A percentile compares a stretch with the other conserved stretches of the same genome.
These are phyloP conservation scores for Cyprinodon tularosa DNA, from an alignment of 2,113 vertebrate genomes.

Conservation along the genomic window DNA sequence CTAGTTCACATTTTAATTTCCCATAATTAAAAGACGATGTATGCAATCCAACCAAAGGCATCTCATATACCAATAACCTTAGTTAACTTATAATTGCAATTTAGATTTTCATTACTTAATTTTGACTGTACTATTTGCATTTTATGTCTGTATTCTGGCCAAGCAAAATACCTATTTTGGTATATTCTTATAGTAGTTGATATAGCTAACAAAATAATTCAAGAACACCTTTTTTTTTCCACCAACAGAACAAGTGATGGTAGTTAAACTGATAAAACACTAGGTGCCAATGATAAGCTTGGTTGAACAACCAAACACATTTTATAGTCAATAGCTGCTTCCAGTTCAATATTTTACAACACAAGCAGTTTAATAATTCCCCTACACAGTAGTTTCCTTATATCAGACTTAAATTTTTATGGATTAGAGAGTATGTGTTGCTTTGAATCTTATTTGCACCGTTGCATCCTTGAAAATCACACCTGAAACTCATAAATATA, in stretches of 20 bases:
- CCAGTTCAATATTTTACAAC: slow-evolving; percentile 31
- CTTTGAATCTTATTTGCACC: slow-evolving; percentile 20
- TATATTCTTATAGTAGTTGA: not conserved
- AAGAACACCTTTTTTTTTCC: not conserved
- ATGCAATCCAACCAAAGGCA: not conserved
- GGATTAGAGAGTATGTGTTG: slow-evolving; percentile 18
- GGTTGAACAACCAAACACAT: not conserved
- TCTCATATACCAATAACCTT: not conserved
- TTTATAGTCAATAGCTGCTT: slow-evolving; percentile 12
- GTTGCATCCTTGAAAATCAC: slow-evolving; percentile 15
- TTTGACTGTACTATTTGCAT: no score
- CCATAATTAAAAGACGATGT: not conserved
- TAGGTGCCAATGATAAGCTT: not conserved
- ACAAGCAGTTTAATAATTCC: not conserved
- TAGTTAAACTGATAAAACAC: slow-evolving; percentile 22
- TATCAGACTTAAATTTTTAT: slow-evolving; percentile 4
- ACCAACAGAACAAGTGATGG: not conserved
- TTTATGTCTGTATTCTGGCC: no score
- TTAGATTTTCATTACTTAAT: not conserved
- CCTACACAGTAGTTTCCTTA: slow-evolving; percentile 7
- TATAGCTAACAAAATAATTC: not conserved
- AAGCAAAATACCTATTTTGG: not conserved
- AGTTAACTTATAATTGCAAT: not conserved
- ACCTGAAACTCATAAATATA: slow-evolving; percentile 18
- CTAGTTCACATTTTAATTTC: not conserved